Percentiles rank a stretch among this genome's conserved stretches.
These are phyloP conservation scores for Drosophila prolongata DNA, from an alignment of 2,888 invertebrate genomes.

Conservation along the genomic window DNA sequence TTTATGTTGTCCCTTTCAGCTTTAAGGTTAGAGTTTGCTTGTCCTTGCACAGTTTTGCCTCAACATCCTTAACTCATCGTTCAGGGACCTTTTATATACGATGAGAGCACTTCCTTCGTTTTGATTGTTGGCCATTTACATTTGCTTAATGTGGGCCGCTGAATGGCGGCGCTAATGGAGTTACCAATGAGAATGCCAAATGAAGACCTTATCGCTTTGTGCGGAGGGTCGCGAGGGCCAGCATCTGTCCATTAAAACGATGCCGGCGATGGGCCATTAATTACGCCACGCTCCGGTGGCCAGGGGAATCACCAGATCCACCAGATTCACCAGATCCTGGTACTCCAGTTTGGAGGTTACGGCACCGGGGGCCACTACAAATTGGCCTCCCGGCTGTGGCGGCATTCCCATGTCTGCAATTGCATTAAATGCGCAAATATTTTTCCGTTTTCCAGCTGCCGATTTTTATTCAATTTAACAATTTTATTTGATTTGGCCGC, in stretches of 20 bases:
- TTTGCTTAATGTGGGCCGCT: slow-evolving; percentile 50
- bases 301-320: slow-evolving; percentile 2
- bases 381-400: slow-evolving; percentile 42
- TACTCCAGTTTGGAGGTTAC: not conserved
- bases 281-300: slow-evolving; percentile 55
- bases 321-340: slow-evolving; percentile 11
- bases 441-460: slow-evolving; percentile 69
- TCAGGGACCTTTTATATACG: slow-evolving; percentile 23
- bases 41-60: not conserved
- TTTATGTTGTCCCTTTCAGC: not conserved
- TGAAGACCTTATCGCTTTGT: slow-evolving; percentile 47
- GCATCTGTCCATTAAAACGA: slow-evolving; percentile 56
- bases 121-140: slow-evolving; percentile 48
- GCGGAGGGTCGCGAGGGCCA: slow-evolving; percentile 28
- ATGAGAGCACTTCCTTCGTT: slow-evolving; percentile 6
- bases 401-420: slow-evolving; percentile 52
- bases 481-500: slow-evolving; percentile 73
- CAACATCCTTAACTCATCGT: not conserved
- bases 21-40: slow-evolving; percentile 3
- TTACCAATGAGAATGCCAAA: slow-evolving; percentile 51
- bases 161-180: slow-evolving; percentile 54
- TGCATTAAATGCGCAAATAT: slow-evolving; percentile 77
- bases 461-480: slow-evolving; percentile 80
- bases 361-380: slow-evolving; percentile 39
- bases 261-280: slow-evolving; percentile 60